Evolutionary conservation across 1,140 invertebrate species (phyloP).

Genomic region (Drosophila seguyi): DNA sequence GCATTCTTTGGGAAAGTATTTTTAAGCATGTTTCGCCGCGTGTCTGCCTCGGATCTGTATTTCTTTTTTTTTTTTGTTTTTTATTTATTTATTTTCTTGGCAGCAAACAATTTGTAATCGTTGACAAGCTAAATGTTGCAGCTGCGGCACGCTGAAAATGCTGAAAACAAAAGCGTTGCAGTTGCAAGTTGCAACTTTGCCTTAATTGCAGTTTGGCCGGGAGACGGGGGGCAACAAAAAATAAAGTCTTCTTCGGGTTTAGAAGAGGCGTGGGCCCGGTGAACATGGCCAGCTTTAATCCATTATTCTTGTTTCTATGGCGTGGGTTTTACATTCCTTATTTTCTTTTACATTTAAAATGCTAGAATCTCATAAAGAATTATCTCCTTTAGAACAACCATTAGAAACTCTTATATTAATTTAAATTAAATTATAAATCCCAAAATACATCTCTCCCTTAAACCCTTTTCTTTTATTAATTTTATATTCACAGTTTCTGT

Average conservation of each 20-base stretch:
- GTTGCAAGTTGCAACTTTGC: constrained; percentile 25
- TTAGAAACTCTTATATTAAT: neutral
- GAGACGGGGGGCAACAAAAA: no score
- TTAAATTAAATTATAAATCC: neutral
- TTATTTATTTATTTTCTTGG: constrained; percentile 70
- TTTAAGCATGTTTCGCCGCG: constrained; percentile 48
- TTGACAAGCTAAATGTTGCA: constrained; percentile 80
- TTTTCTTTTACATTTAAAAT: no score
- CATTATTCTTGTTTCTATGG: constrained; percentile 28
- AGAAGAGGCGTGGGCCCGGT: constrained; percentile 18
- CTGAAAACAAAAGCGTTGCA: constrained; percentile 32
- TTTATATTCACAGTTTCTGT: neutral
- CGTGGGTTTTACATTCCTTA: neutral
- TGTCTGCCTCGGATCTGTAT: constrained; percentile 5
- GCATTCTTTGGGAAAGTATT: constrained; percentile 46
- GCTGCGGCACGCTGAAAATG: constrained; percentile 58
- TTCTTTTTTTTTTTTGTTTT: constrained; percentile 3
- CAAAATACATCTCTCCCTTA: neutral
- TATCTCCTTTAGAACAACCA: neutral
- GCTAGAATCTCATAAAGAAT: neutral
- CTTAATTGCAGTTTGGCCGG: constrained; percentile 57
- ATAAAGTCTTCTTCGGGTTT: constrained; percentile 3
- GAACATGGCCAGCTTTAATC: constrained; percentile 18
- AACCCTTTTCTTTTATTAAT: neutral
- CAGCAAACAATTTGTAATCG: constrained; percentile 77